Evolutionary conservation across 2,888 invertebrate species (phyloP), one percentile per base, ranked within the genome.

Genomic region (Ceriagrion tenellum): DNA sequence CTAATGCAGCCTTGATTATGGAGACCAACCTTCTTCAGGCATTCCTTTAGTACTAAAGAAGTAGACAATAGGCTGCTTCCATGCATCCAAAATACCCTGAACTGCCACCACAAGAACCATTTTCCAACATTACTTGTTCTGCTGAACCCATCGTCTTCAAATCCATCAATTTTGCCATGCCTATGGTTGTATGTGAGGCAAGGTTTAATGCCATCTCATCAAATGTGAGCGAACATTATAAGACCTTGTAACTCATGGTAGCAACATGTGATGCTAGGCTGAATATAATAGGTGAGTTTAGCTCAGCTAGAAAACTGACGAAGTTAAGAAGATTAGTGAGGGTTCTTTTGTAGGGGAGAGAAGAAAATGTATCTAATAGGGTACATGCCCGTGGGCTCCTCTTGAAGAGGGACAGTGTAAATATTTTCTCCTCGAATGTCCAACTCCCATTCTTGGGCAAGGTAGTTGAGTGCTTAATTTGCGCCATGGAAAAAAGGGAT

Each of bases 261-360:
- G 81, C 88, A 16, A 91, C 95, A 74, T 95, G 95, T 47, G 89
- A 91, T 95, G 95, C 95, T 18, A 96, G 89, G 30, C 96, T 81
- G 69, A 95, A n/a, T n/a, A n/a, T 56, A 96, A 95, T 81, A 40
- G 95, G 69, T 16, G 95, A 93, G 89, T 95, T 95, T 6, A 95
- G 59, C 35, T 95, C 95, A n/a, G 95, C 56, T 40, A 56, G 40
- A 30, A 95, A 95, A 3, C 40, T n/a, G 0, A 95, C 55, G 0
- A 74, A 90, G 55, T 95, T 55, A 0, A 95, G 35, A 13, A 95
- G 47, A 1, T 16, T 13, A 0, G 35, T 63, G n/a, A 95, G 88
- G 35, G 93, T 95, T n/a, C 95, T 90, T 35, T 16, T 35, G n/a
- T 88, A 90, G 0, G 95, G 95, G 16, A 95, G 90, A n/a, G 90